Percentiles rank a stretch among this genome's conserved stretches.
Evolutionary conservation across 2,888 invertebrate species (phyloP).

Genomic region (Parnassius apollo): DNA sequence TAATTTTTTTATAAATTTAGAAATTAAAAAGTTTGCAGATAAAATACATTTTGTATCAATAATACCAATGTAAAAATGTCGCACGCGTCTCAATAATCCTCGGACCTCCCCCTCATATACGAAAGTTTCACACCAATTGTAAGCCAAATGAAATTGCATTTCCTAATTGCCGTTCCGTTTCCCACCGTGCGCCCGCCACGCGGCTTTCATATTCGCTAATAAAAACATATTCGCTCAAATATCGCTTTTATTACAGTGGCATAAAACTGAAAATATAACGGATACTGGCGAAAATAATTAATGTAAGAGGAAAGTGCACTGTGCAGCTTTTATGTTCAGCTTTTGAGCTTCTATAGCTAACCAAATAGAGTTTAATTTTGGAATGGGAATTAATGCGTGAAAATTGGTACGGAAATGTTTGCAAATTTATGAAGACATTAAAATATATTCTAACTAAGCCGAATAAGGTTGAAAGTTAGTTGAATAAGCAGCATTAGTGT

Average conservation of each 20-base stretch:
- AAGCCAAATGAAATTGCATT: slow-evolving; percentile 66
- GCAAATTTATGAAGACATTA: slow-evolving; percentile 22
- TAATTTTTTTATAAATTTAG: too few relatives aligned
- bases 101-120: slow-evolving; percentile 40
- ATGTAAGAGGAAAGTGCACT: slow-evolving; percentile 12
- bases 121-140: slow-evolving; percentile 52
- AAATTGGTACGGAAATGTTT: slow-evolving; percentile 18
- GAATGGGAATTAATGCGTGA: slow-evolving; percentile 22
- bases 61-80: slow-evolving; percentile 33
- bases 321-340: slow-evolving; percentile 10
- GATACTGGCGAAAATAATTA: slow-evolving; percentile 26
- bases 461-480: slow-evolving; percentile 33
- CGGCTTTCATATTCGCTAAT: slow-evolving; percentile 54
- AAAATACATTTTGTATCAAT: slow-evolving; percentile 6
- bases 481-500: slow-evolving; percentile 1
- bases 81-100: slow-evolving; percentile 48
- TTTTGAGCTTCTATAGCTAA: slow-evolving; percentile 25
- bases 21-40: neutral
- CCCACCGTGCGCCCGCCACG: slow-evolving; percentile 72
- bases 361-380: slow-evolving; percentile 20
- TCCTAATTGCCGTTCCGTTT: slow-evolving; percentile 70
- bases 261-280: slow-evolving; percentile 27
- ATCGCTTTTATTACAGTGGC: slow-evolving; percentile 27
- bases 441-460: slow-evolving; percentile 12
- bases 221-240: slow-evolving; percentile 31